Percentiles rank a stretch among this genome's conserved stretches.
Conservation (phyloP, 2,113 vertebrate genomes). For the Merops nubicus region DNA sequence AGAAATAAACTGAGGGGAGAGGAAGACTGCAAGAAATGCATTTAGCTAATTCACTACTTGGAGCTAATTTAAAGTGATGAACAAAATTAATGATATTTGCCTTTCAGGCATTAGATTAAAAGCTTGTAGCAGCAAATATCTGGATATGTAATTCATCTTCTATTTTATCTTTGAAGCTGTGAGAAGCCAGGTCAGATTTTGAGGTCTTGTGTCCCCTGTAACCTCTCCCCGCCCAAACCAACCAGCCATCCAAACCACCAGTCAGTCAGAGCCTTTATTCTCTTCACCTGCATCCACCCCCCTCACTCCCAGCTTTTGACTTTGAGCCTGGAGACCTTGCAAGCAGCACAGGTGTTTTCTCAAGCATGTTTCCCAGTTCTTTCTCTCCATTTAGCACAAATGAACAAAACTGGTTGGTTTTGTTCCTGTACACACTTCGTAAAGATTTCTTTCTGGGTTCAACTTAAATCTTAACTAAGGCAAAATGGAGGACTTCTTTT, state of each 20-base stretch:
- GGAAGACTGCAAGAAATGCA: background rate
- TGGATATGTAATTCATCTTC: background rate
- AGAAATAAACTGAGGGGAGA: background rate
- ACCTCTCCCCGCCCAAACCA: background rate
- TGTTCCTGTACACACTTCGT: background rate
- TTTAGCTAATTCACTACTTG: background rate
- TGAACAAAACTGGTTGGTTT: background rate
- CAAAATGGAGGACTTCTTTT: background rate
- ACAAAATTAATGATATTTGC: background rate
- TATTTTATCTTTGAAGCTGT: background rate
- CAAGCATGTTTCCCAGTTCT: background rate
- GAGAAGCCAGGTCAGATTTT: background rate
- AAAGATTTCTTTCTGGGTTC: background rate
- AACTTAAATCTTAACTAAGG: background rate
- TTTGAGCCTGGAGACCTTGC: background rate
- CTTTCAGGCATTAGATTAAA: background rate
- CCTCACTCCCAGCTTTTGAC: rapidly evolving
- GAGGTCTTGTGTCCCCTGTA: background rate
- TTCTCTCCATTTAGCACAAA: background rate
- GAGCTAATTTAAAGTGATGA: background rate
- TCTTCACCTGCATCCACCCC: background rate
- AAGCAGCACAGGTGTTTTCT: background rate
- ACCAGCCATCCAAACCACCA: background rate
- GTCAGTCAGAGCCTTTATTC: background rate
- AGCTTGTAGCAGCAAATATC: background rate